A percentile compares a stretch with the other conserved stretches of the same genome.
Evolutionary conservation across 2,113 vertebrate genomes (phyloP).

Genomic region (Leucopsar rothschildi): DNA sequence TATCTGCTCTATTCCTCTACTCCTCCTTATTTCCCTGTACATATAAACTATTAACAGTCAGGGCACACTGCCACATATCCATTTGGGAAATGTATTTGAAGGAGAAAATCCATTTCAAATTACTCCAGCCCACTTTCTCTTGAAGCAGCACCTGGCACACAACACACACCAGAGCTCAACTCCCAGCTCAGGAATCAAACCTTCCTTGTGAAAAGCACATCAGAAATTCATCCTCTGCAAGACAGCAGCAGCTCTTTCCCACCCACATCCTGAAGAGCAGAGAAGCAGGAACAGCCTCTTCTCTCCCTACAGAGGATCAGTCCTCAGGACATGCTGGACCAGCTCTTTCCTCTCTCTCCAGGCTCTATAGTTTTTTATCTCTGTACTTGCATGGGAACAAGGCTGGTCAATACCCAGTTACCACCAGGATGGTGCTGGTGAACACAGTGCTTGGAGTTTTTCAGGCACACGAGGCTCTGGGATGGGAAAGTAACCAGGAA

Average conservation of each 20-base stretch:
- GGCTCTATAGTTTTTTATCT: not conserved
- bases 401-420: not conserved
- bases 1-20: not conserved
- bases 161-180: not conserved
- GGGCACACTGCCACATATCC: not conserved
- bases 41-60: not conserved
- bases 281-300: not conserved
- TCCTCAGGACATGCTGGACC: fast-evolving
- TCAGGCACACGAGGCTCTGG: not conserved
- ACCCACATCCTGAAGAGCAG: not conserved
- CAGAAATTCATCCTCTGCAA: not conserved
- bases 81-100: not conserved
- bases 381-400: fast-evolving
- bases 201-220: not conserved
- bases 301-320: not conserved
- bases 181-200: not conserved
- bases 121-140: not conserved
- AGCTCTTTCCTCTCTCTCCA: not conserved
- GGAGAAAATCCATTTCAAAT: not conserved
- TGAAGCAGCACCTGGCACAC: not conserved
- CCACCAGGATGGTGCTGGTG: not conserved
- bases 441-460: fast-evolving
- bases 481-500: not conserved
- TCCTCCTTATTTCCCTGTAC: not conserved
- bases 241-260: not conserved